Evolutionary conservation across 2,113 vertebrate genomes (phyloP), one percentile per base, ranked within the genome.

Genomic region (Epinephelus cyanopodus): DNA sequence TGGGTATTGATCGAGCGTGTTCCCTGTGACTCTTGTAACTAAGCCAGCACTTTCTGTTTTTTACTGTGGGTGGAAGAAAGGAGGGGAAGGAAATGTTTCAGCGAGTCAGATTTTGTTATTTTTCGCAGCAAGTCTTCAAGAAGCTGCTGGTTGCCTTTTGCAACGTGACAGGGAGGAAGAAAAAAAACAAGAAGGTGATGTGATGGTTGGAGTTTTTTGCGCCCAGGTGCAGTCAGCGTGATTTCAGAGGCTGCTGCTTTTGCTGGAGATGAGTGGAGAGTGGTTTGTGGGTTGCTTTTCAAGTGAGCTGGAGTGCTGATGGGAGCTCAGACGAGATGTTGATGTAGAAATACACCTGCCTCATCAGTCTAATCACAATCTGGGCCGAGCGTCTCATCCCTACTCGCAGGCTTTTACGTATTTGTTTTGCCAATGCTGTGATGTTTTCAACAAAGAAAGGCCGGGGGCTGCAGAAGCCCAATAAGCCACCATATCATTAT

Each of bases 1-100:
- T 81, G 78, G 77, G 57, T 88, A 93, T 92, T 73, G 95, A 95
- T 94, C 79, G 45, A 65, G 50, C 21, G 57, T 57, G 79, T 75
- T 83, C 67, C 69, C 42, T 60, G 23, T 87, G 75, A 77, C 79
- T 81, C 73, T 27, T 83, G 77, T 78, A 89, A 82, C 84, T 64
- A 9, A 74, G 76, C 64, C 87, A 87, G 79, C 48, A 47, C 62
- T 89, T 73, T 82, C 27, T 82, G 67, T 87, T 92, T 74, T 74
- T 68, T 89, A 42, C 74, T 67, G 87, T 86, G 81, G 87, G 71
- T 63, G 78, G 73, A 90, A 61, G 33, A 8, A 37, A 37, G 33
- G 33, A 37, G 33, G 50, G 58, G 62, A 77, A 81, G 75, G 58
- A 85, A 53, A 70, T 79, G 56, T 67, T 83, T 58, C 29, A 29